Conservation (phyloP, 2,113 vertebrate species). For the Oryzias javanicus region DNA sequence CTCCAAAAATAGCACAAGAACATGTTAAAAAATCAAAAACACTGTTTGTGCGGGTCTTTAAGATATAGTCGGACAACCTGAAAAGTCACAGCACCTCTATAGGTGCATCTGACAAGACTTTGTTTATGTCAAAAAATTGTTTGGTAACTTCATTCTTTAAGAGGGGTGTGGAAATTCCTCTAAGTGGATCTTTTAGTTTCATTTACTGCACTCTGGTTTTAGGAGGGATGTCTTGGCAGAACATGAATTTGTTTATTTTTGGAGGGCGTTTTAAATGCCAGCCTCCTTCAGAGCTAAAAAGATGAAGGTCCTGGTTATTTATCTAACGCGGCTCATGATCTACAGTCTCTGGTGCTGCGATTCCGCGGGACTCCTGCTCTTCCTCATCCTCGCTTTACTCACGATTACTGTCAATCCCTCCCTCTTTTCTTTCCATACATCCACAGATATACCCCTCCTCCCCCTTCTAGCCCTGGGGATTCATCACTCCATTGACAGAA, state of each 20-base stretch:
- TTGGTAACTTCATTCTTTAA: background rate
- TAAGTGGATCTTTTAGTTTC: slow-evolving; percentile 1
- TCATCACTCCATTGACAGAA: slow-evolving; percentile 71
- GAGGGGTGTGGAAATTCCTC: background rate
- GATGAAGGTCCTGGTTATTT: slow-evolving; percentile 35
- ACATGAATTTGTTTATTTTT: too few species aligned
- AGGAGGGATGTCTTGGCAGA: background rate
- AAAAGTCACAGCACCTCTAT: too few species aligned
- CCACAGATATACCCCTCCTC: slow-evolving; percentile 26
- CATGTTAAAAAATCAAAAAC: too few species aligned
- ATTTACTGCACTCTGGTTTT: background rate
- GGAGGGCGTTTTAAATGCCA: background rate
- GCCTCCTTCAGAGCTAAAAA: background rate
- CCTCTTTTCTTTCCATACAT: slow-evolving; percentile 30
- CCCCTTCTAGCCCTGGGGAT: slow-evolving; percentile 50
- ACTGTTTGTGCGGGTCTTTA: too few species aligned
- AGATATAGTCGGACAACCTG: too few species aligned
- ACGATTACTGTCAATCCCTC: slow-evolving; percentile 64
- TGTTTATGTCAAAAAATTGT: too few species aligned
- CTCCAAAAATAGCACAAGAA: too few species aligned
- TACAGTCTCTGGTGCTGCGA: slow-evolving; percentile 25
- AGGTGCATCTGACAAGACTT: too few species aligned
- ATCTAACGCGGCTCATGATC: slow-evolving; percentile 29
- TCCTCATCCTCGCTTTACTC: slow-evolving; percentile 56
- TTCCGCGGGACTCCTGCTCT: slow-evolving; percentile 24